These are phyloP conservation scores for Pollenia griseotomentosa DNA, from an alignment of 2,888 invertebrate genomes.

Conservation along the genomic window DNA sequence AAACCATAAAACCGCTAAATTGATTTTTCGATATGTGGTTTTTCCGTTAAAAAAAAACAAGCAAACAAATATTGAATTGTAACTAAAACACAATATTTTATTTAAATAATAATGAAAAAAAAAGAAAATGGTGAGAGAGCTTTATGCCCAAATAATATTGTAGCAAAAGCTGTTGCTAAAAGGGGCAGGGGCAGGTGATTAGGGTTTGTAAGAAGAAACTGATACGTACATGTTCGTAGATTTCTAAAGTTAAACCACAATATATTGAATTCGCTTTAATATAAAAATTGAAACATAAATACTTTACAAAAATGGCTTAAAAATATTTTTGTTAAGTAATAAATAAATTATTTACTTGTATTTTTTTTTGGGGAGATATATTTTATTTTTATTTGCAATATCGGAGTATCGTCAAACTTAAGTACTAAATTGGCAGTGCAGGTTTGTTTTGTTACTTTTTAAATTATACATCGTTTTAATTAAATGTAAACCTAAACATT, in stretches of 20 bases:
- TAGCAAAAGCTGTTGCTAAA: neutral
- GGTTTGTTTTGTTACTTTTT: conserved; percentile 29
- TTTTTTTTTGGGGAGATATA: too few species aligned
- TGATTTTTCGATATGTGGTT: conserved; percentile 73
- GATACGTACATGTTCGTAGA: neutral
- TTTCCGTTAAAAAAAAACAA: conserved; percentile 5
- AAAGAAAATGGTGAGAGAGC: conserved; percentile 9
- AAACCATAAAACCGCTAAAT: conserved; percentile 68
- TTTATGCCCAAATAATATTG: conserved; percentile 20
- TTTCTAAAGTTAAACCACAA: conserved; percentile 20
- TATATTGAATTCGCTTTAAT: neutral
- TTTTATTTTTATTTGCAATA: too few species aligned
- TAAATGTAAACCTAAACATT: too few species aligned
- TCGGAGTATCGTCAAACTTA: conserved; percentile 21
- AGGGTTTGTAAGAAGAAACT: too few species aligned
- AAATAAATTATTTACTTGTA: neutral
- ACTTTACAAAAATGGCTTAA: conserved; percentile 21
- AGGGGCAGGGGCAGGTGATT: neutral
- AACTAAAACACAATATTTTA: conserved; percentile 29
- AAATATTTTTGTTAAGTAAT: neutral
- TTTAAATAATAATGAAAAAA: conserved; percentile 49
- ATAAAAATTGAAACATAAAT: neutral
- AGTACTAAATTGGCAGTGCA: conserved; percentile 67
- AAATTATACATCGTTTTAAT: conserved; percentile 29
- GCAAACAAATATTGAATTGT: conserved; percentile 35